These are phyloP conservation scores for Agrochola lota DNA, from an alignment of 2,888 invertebrate species.

Conservation along the genomic window DNA sequence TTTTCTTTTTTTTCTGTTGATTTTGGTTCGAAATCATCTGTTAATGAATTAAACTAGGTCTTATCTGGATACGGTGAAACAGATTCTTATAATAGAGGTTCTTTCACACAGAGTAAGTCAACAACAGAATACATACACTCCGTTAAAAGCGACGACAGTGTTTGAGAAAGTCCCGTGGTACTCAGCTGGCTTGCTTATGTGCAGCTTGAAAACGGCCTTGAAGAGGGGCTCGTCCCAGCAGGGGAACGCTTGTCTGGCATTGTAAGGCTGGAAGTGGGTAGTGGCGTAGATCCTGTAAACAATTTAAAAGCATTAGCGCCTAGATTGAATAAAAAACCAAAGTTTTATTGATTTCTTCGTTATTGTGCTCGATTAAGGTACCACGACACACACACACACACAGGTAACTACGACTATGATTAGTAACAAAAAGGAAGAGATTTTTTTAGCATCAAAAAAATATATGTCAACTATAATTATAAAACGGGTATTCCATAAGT, in stretches of 20 bases:
- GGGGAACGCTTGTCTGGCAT: slow-evolving; percentile 95
- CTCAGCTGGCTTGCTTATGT: slow-evolving; percentile 89
- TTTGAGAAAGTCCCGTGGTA: slow-evolving; percentile 91
- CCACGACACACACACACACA: too few relatives aligned
- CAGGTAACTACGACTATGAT: too few relatives aligned
- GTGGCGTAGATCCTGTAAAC: slow-evolving; percentile 87
- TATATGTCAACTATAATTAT: too few relatives aligned
- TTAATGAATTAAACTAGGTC: neutral
- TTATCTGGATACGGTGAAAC: neutral
- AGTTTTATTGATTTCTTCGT: neutral
- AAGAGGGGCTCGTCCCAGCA: slow-evolving; percentile 96
- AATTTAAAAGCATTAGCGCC: neutral
- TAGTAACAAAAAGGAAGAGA: too few relatives aligned
- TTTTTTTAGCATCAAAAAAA: too few relatives aligned
- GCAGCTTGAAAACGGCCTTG: slow-evolving; percentile 94
- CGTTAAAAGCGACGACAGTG: slow-evolving; percentile 85
- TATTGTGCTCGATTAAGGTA: neutral
- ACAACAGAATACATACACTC: slow-evolving; percentile 70
- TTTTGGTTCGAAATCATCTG: neutral
- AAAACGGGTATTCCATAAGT: neutral
- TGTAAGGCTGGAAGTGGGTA: slow-evolving; percentile 95
- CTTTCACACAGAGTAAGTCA: neutral
- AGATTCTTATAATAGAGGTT: neutral
- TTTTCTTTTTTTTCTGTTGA: too few relatives aligned
- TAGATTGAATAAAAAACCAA: too few relatives aligned